Evolutionary conservation across 2,113 vertebrate species (phyloP), one percentile per base, ranked within the genome.

Genomic region (Rostratula benghalensis): DNA sequence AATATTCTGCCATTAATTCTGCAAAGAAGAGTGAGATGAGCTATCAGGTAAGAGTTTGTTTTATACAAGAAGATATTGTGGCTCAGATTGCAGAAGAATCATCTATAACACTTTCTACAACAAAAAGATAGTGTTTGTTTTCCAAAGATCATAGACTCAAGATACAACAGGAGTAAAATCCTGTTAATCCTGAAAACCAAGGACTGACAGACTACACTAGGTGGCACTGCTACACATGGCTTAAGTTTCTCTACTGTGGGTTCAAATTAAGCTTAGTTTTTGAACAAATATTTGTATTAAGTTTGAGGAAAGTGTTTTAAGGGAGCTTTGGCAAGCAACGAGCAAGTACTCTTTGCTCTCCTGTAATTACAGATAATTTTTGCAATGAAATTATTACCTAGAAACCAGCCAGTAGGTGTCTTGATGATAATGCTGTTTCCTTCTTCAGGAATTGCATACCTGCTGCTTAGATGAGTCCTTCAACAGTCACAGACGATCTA

Each of bases 151-250:
- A 41, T 0, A 46, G 41, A 60, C 13, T 39, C 39, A 64, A 53
- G 48, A 23, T 1, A 13, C 5, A 83, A 27, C 10, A 65, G 20
- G 4, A 73, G 10, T 35, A 39, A 86, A 81, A 74, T 10, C 25
- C 54, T 48, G 51, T 43, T 75, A 60, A 57, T 25, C 31, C n/a
- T 60, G 89, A 60, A 92, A 86, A 59, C 48, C 27, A 67, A 24
- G 80, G 56, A 46, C 48, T 50, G 33, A 13, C n/a, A 80, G 33
- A 25, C 67, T 60, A 84, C 95, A 92, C 95, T 96, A 97, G 96
- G 73, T 96, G 95, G 95, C 94, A 93, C 83, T 96, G 86, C 94
- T 93, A 94, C 80, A 89, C 69, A 74, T 0, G 3, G 45, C 90
- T 89, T 75, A 30, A 19, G 17, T 64, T 64, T 48, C 51, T 48